Conservation (phyloP, 2,113 vertebrate species). For the Chascanopsetta lugubris region DNA sequence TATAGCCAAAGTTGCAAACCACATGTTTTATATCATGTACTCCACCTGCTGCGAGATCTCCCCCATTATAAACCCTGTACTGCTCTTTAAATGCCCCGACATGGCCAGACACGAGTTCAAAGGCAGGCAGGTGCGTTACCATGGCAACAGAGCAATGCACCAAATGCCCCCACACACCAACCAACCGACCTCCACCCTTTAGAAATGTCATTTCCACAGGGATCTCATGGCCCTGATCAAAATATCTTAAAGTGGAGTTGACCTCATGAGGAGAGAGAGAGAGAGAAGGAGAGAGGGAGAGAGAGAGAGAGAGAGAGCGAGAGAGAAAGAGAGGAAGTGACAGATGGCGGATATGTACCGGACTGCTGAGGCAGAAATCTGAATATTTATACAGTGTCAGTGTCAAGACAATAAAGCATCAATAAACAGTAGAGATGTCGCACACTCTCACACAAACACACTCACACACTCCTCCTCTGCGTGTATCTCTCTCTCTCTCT, state of each 20-base stretch:
- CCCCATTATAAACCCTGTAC: slow-evolving; percentile 30
- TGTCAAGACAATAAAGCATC: slow-evolving; percentile 21
- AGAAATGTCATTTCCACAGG: neutral
- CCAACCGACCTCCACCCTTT: neutral
- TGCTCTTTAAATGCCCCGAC: neutral
- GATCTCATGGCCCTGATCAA: neutral
- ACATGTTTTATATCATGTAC: too few species aligned
- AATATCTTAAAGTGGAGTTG: neutral
- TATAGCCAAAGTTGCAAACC: too few species aligned
- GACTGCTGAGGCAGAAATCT: neutral
- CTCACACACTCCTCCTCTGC: too few species aligned
- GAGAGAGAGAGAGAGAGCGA: neutral
- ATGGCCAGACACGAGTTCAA: neutral
- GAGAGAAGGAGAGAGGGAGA: neutral
- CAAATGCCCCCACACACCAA: neutral
- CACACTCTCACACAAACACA: too few species aligned
- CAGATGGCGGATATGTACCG: neutral
- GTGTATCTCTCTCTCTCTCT: too few species aligned
- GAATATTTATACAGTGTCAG: slow-evolving; percentile 4
- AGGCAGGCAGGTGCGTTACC: neutral
- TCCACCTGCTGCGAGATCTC: too few species aligned
- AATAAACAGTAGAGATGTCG: slow-evolving; percentile 8
- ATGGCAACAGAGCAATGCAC: slow-evolving; percentile 2
- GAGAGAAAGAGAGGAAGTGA: neutral
- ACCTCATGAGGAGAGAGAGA: neutral